Evolutionary conservation across 1,140 invertebrate species (phyloP).

Genomic region (Drosophila miranda): DNA sequence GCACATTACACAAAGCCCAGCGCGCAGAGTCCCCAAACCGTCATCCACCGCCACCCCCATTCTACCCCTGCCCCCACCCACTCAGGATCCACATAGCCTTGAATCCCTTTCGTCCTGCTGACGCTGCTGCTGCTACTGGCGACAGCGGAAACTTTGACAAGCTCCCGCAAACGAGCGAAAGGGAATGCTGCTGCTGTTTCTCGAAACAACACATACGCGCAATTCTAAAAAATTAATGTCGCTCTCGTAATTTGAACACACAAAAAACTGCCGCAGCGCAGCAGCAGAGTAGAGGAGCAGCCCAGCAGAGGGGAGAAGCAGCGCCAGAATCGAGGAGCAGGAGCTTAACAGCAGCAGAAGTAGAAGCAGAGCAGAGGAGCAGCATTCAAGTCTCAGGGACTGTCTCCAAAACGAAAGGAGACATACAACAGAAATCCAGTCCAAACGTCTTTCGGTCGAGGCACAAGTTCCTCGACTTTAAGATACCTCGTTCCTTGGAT

Average conservation of each 20-base stretch:
- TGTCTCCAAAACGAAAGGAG: too few relatives aligned
- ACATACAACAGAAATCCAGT: too few relatives aligned
- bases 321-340: too few relatives aligned
- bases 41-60: background rate
- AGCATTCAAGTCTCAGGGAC: too few relatives aligned
- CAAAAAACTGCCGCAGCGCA: conserved; percentile 40
- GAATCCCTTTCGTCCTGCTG: background rate
- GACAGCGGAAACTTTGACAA: conserved; percentile 54
- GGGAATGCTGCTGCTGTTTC: conserved; percentile 5
- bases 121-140: background rate
- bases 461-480: too few relatives aligned
- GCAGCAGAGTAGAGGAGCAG: background rate
- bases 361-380: too few relatives aligned
- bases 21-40: background rate
- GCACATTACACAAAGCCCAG: conserved; percentile 49
- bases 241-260: conserved; percentile 76
- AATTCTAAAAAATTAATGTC: conserved; percentile 81
- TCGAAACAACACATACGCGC: conserved; percentile 58
- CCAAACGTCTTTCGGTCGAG: too few relatives aligned
- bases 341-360: too few relatives aligned
- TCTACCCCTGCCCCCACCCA: background rate
- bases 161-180: conserved; percentile 6
- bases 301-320: too few relatives aligned
- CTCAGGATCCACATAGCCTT: too few relatives aligned
- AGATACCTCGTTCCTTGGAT: too few relatives aligned